Evolutionary conservation across 2,888 invertebrate genomes (phyloP), one percentile per base, ranked within the genome.

Genomic region (Hemaris fuciformis): DNA sequence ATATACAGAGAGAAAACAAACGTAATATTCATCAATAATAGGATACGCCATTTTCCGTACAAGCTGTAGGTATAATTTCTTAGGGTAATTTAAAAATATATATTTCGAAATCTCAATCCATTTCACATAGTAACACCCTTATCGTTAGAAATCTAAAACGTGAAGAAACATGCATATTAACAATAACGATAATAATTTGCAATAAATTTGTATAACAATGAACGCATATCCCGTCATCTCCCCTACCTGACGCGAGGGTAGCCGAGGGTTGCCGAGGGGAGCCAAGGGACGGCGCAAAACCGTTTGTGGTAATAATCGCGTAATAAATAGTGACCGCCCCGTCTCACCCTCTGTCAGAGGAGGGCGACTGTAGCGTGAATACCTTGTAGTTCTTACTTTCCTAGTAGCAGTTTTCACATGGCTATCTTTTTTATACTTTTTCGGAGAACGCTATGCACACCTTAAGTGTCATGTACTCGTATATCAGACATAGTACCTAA

Each of bases 291-390:
- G 78, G 77, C 73, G 74, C 72, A 70, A 70, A 75, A 77, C 73
- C 77, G 78, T 83, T 77, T 78, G 81, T 76, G 79, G 81, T 76
- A 80, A 80, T 85, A 84, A 85, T 85, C 84, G 79, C 73, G 80
- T 83, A 81, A 82, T 83, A 79, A 81, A 83, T 79, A 79, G 73
- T 74, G 75, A 75, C 66, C 68, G 67, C 59, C 66, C 64, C 62
- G 15, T 23, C 57, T 48, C 41, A 18, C 62, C 25, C 53, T 20
- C 15, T 18, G 48, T 18, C 57, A 18, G 38, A 38, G 57, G 38
- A 38, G 57, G 22, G 10, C 25, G 13, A 23, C 18, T 13, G 13
- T 27, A 31, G 31, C 27, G 27, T 27, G 6, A 53, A 31, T 53
- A 43, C 20, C 43, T 43, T 10, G 43, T 43, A 43, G 20, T 7